Evolutionary conservation across 2,797 vertebrate species (phyloP), one percentile per base, ranked within the genome.

Genomic region (Sebastes minor): DNA sequence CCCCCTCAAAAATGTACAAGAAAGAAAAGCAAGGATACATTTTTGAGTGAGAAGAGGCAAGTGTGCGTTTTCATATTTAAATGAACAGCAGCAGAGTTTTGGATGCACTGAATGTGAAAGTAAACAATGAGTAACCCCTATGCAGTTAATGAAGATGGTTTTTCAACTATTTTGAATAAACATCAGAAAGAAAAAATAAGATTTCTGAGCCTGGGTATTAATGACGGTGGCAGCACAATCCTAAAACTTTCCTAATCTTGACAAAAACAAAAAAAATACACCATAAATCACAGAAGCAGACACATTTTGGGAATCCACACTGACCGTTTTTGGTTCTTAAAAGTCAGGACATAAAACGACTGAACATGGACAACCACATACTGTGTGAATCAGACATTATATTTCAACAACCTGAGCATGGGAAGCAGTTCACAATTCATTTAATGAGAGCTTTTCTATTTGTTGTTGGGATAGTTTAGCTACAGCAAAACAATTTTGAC

Each of bases 81-180:
- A 88, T 90, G 71, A 90, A 46, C 85, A 91, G 93, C 91, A 92
- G 94, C 81, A 91, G 86, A 88, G 67, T 70, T 89, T 82, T 92
- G 85, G 70, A 90, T 88, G 87, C 73, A 93, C 94, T 94, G 93
- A 87, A 88, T 87, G 82, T 85, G 95, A 95, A 94, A 94, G 88
- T 88, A 94, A 95, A 92, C 93, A 86, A 85, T 74, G 74, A 74
- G 72, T 68, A 82, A 91, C 75, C 78, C 64, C 70, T 71, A 67
- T 56, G 82, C 78, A 85, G 84, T 82, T 84, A 30, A 70, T 65
- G 57, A 79, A 74, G 71, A 74, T 75, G 57, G 11, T 79, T 84
- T 88, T 88, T 79, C 49, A 38, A 78, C 59, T 66, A 74, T 80
- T 81, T 28, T 42, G 60, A 76, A 80, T 64, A 65, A 87, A 76